Percentiles rank a stretch among this genome's conserved stretches.
phyloP scores from a whole-genome alignment of 2,888 invertebrate species.

The Sphaerophoria taeniata region DNA sequence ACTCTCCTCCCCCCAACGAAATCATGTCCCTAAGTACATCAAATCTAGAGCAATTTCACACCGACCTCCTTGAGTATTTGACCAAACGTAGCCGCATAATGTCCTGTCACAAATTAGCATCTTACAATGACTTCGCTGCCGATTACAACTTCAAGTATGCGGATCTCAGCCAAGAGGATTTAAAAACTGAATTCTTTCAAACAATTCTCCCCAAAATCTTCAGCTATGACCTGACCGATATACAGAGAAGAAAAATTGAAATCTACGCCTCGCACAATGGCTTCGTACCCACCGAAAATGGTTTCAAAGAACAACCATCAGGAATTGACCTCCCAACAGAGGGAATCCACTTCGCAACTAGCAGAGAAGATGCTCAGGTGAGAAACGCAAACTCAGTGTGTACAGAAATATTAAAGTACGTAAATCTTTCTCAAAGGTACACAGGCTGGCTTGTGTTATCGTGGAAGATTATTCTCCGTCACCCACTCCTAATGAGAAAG shows the following conservation, averaged over 20 bases:
- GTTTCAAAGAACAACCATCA: conserved; percentile 7
- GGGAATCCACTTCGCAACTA: conserved; percentile 35
- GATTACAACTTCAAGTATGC: conserved; percentile 25
- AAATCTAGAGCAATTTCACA: conserved; percentile 31
- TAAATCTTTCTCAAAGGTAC: neutral
- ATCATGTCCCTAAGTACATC: conserved; percentile 1
- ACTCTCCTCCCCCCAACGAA: neutral
- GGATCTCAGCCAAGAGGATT: conserved; percentile 46
- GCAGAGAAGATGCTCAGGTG: conserved; percentile 37
- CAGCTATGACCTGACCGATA: conserved; percentile 26
- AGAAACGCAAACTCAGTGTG: neutral
- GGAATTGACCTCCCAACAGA: neutral
- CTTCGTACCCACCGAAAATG: conserved; percentile 20
- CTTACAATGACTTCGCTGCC: conserved; percentile 41
- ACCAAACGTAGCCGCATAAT: conserved; percentile 56
- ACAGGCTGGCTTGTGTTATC: conserved; percentile 35
- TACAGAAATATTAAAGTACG: neutral
- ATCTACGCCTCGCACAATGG: conserved; percentile 36
- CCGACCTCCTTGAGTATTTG: conserved; percentile 45
- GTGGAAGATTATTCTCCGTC: neutral
- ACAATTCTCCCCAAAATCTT: conserved; percentile 53
- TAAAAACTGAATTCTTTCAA: conserved; percentile 46
- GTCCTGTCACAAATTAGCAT: conserved; percentile 25
- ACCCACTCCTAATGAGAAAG: conserved; percentile 7
- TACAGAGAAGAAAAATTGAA: conserved; percentile 57